A percentile compares a stretch with the other conserved stretches of the same genome.
Evolutionary conservation across 1,140 invertebrate genomes (phyloP).

Genomic region (Elymnias hypermnestra): DNA sequence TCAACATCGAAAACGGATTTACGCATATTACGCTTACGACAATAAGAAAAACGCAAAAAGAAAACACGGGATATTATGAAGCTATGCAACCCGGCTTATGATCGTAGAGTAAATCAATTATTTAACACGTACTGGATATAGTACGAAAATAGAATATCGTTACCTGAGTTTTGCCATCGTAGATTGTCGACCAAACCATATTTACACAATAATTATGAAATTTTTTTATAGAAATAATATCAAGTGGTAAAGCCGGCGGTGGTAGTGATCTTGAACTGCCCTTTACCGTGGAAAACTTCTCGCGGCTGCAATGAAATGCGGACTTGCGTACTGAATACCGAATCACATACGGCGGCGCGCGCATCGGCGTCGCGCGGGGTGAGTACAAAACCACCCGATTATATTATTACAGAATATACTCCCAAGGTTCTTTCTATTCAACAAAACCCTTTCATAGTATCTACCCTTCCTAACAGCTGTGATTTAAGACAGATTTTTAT

Average conservation of each 20-base stretch:
- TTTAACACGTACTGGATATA: background rate
- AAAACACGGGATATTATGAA: too few relatives aligned
- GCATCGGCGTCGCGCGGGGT: slow-evolving; percentile 44
- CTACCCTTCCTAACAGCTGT: slow-evolving; percentile 5
- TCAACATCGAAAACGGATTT: too few relatives aligned
- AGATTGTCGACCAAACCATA: slow-evolving; percentile 61
- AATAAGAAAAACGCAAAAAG: too few relatives aligned
- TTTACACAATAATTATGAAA: slow-evolving; percentile 36
- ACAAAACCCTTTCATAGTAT: background rate
- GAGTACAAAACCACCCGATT: slow-evolving; percentile 32
- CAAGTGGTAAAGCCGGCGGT: slow-evolving; percentile 41
- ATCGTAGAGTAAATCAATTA: background rate
- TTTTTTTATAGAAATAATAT: slow-evolving; percentile 36
- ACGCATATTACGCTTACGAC: too few relatives aligned
- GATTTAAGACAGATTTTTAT: too few relatives aligned
- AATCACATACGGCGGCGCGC: slow-evolving; percentile 55
- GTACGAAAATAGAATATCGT: slow-evolving; percentile 14
- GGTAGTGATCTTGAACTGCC: slow-evolving; percentile 72
- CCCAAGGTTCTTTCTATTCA: too few relatives aligned
- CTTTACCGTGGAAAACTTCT: slow-evolving; percentile 60
- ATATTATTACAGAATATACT: slow-evolving; percentile 12
- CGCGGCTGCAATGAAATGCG: slow-evolving; percentile 43
- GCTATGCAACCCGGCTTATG: too few relatives aligned
- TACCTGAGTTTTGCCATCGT: slow-evolving; percentile 70
- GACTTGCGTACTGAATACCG: slow-evolving; percentile 61